Evolutionary conservation across 2,113 vertebrate species (phyloP).

Genomic region (Semnornis frantzii): DNA sequence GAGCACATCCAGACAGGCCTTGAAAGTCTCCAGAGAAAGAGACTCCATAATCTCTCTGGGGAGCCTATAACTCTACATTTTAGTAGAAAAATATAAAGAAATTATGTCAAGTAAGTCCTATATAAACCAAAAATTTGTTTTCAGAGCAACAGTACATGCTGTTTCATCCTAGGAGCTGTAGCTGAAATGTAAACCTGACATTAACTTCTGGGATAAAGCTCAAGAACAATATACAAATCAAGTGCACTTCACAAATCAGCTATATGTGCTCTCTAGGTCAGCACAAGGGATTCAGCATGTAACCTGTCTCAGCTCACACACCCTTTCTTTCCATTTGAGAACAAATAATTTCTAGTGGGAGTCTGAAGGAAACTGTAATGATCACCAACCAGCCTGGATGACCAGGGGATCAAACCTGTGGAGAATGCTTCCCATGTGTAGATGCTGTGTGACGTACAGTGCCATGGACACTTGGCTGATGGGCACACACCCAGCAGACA

Average conservation of each 20-base stretch:
- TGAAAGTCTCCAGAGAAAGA: too few species aligned
- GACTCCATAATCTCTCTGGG: too few species aligned
- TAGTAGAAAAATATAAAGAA: neutral
- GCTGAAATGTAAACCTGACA: neutral
- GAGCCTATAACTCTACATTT: neutral
- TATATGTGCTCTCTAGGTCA: neutral
- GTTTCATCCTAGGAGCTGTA: neutral
- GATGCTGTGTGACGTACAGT: rapidly evolving
- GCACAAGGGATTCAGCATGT: neutral
- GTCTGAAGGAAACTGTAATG: neutral
- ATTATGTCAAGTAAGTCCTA: neutral
- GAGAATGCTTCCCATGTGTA: neutral
- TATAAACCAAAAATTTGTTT: neutral
- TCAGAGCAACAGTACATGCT: neutral
- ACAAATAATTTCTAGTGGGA: neutral
- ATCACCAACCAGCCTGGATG: neutral
- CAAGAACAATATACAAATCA: neutral
- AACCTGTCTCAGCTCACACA: neutral
- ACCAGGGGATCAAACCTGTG: neutral
- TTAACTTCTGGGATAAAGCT: neutral
- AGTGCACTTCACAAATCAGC: neutral
- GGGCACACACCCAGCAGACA: rapidly evolving
- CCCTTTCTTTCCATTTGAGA: neutral
- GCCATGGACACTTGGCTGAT: neutral
- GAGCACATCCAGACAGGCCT: too few species aligned